Percentiles rank a stretch among this genome's conserved stretches.
Evolutionary conservation across 2,888 invertebrate genomes (phyloP).

Genomic region (Atherix ibis): DNA sequence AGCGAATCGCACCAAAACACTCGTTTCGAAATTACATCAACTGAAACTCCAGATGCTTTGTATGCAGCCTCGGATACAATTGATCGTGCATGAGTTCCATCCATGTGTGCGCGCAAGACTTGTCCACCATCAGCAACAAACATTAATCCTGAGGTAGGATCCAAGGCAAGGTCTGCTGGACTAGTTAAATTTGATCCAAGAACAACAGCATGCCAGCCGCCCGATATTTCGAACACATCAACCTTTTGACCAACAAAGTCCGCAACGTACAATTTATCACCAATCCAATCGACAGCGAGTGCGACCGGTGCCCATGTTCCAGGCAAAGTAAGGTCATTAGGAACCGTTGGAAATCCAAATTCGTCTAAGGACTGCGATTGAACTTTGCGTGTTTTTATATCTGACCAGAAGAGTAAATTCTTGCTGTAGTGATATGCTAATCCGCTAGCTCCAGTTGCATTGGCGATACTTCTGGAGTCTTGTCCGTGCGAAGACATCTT

Average conservation of each 20-base stretch:
- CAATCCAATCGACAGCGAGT: slow-evolving; percentile 92
- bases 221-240: slow-evolving; percentile 81
- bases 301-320: slow-evolving; percentile 83
- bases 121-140: slow-evolving; percentile 76
- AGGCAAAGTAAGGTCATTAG: slow-evolving; percentile 52
- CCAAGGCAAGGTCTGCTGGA: slow-evolving; percentile 82
- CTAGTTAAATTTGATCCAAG: slow-evolving; percentile 80
- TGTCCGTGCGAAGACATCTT: slow-evolving; percentile 53
- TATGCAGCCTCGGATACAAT: slow-evolving; percentile 87
- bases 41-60: slow-evolving; percentile 80
- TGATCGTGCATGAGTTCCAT: slow-evolving; percentile 67
- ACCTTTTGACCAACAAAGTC: slow-evolving; percentile 87
- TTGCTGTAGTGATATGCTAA: slow-evolving; percentile 67
- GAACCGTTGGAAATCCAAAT: slow-evolving; percentile 32
- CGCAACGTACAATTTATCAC: slow-evolving; percentile 87
- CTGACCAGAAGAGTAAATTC: slow-evolving; percentile 77
- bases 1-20: slow-evolving; percentile 95
- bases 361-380: slow-evolving; percentile 33
- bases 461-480: slow-evolving; percentile 48
- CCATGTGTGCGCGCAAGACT: slow-evolving; percentile 81
- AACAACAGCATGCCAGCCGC: slow-evolving; percentile 77
- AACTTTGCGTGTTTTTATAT: slow-evolving; percentile 71
- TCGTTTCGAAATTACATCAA: slow-evolving; percentile 77
- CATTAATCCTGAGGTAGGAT: slow-evolving; percentile 79
- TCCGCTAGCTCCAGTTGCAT: slow-evolving; percentile 72